Evolutionary conservation across 2,797 vertebrate species (phyloP), one percentile per base, ranked within the genome.

Genomic region (Thaleichthys pacificus): DNA sequence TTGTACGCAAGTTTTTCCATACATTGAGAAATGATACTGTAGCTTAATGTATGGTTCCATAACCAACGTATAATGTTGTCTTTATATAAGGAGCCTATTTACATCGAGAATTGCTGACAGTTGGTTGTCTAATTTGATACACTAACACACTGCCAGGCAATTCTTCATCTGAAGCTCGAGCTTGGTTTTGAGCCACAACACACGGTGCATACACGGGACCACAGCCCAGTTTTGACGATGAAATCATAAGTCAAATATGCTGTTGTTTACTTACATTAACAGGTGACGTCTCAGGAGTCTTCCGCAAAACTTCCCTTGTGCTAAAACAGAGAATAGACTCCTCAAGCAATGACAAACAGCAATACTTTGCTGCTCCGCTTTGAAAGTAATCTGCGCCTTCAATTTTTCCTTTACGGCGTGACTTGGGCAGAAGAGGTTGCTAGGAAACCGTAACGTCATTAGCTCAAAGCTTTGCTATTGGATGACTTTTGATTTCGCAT

Each of bases 401-500:
- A 57, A 65, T 65, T 72, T 71, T 38, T 66, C 32, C 71, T 75
- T 76, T 78, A 56, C 77, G n/a, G 30, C 66, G 69, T 69, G 70
- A 65, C 61, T n/a, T 71, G 65, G 51, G 67, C n/a, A 54, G 14
- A 47, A 62, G 69, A 15, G 74, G 83, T 85, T 85, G 66, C 83
- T 71, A 19, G 80, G 80, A 49, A 82, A 85, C 85, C 19, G 67
- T 22, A 6, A 61, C 73, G 76, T 70, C 76, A 74, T 61, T 56
- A 42, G n/a, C 69, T 80, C 76, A 69, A 51, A n/a, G 66, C n/a
- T 9, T 54, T 74, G 26, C 71, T n/a, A 83, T 84, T 85, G 81
- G 82, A 51, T 38, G 26, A 7, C 8, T 56, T 54, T 17, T n/a
- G 19, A 17, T 56, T 51, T 51, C 3, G 17, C 17, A 56, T 56